Evolutionary conservation across 1,140 invertebrate genomes (phyloP), one percentile per base, ranked within the genome.

Genomic region (Macrocentrus cingulum): DNA sequence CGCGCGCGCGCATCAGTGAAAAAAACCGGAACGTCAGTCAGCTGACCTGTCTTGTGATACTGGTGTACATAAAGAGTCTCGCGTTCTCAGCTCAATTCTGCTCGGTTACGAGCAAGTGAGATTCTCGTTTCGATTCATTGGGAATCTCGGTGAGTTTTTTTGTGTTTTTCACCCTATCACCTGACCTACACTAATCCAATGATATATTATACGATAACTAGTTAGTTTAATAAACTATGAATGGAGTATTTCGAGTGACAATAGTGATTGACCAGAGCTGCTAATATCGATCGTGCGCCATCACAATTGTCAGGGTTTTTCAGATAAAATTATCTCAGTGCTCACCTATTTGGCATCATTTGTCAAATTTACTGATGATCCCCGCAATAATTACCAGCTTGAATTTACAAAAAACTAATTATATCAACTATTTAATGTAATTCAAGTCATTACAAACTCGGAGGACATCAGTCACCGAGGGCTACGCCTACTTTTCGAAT

Each of bases 401-500:
- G 4, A 29, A 29, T 29, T 29, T 5, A 29, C 25, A 29, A 29
- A 29, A 29, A 4, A 9, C 25, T 5, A 29, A 5, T 29, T 29
- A 4, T 29, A 4, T 29, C 25, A 29, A 29, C n/a, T n/a, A n/a
- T n/a, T n/a, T n/a, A n/a, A n/a, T n/a, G n/a, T n/a, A n/a, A 34
- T 41, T 25, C n/a, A 68, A 58, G 51, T 55, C 56, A 44, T 42
- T 51, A 13, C 15, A 15, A 42, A 49, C 15, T 16, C 36, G 32
- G 51, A 60, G 58, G 60, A 36, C n/a, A n/a, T 36, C 45, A 55
- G 46, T 64, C 50, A 36, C 15, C 2, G 50, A 69, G 70, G 76
- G 72, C 75, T 77, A 79, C 76, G 76, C 76, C 76, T 79, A 74
- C 69, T 71, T 75, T 67, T 69, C 54, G 57, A 54, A 53, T 53